phyloP scores from a whole-genome alignment of 1,140 invertebrate species.

The Vanessa tameamea region DNA sequence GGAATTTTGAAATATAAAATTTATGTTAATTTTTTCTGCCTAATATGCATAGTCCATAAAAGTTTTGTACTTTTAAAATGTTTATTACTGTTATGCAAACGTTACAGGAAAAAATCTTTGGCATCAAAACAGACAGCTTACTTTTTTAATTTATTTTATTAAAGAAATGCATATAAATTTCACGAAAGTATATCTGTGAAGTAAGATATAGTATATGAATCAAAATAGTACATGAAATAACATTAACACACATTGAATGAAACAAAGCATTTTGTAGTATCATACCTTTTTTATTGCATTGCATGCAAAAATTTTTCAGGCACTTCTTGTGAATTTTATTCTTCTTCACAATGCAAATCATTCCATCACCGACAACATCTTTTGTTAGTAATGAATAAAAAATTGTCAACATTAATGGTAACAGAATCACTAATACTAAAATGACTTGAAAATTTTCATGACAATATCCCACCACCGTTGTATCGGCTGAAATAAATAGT shows the following conservation, averaged over 20 bases:
- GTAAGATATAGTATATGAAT: too few relatives aligned
- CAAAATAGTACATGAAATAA: too few relatives aligned
- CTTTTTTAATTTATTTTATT: too few relatives aligned
- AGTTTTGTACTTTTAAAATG: too few relatives aligned
- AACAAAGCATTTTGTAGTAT: background rate
- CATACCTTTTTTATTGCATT: slow-evolving; percentile 38
- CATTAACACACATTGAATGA: background rate
- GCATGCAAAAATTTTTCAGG: slow-evolving; percentile 32
- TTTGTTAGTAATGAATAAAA: slow-evolving; percentile 58
- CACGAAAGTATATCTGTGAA: too few relatives aligned
- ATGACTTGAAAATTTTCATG: slow-evolving; percentile 51
- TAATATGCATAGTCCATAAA: too few relatives aligned
- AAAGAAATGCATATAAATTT: too few relatives aligned
- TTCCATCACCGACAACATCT: slow-evolving; percentile 29
- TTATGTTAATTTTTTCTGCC: too few relatives aligned
- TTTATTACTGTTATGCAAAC: too few relatives aligned
- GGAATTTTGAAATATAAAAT: too few relatives aligned
- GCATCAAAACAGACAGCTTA: too few relatives aligned
- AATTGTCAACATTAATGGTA: slow-evolving; percentile 54
- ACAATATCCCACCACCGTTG: slow-evolving; percentile 53
- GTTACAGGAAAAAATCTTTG: too few relatives aligned
- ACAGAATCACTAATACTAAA: slow-evolving; percentile 46
- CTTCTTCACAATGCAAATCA: slow-evolving; percentile 19
- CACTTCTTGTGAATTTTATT: slow-evolving; percentile 37
- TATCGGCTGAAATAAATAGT: slow-evolving; percentile 53